phyloP scores from a whole-genome alignment of 2,888 invertebrate species.

The Stegana nigrithorax region DNA sequence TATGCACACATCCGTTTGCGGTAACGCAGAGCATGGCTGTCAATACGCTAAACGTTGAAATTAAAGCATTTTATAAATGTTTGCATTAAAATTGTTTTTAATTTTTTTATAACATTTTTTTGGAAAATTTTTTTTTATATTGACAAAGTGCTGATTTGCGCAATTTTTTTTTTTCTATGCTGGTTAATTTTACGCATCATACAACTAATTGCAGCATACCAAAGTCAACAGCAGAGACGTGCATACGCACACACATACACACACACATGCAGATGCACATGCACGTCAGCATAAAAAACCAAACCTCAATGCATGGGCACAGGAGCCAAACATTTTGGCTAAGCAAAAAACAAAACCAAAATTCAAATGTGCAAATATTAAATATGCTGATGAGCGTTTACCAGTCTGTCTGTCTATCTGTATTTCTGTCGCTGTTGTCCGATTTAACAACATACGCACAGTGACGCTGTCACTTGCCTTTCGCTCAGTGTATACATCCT shows the following conservation, averaged over 20 bases:
- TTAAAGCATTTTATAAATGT: neutral
- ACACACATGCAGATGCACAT: neutral
- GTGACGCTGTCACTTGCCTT: too few species aligned
- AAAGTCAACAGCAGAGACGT: neutral
- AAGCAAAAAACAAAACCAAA: neutral
- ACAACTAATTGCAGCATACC: slow-evolving; percentile 3
- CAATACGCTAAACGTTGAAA: too few species aligned
- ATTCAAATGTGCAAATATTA: slow-evolving; percentile 3
- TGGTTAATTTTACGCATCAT: slow-evolving; percentile 9
- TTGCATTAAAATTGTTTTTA: neutral
- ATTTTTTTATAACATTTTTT: neutral
- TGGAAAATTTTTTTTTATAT: neutral
- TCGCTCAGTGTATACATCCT: too few species aligned
- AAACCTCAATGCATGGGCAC: neutral
- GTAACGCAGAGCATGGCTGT: slow-evolving; percentile 21
- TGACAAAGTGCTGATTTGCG: neutral
- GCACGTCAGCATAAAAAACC: neutral
- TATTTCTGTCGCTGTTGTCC: too few species aligned
- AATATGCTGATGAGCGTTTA: neutral
- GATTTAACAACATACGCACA: too few species aligned
- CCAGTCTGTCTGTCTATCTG: neutral
- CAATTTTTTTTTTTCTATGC: neutral
- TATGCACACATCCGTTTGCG: slow-evolving; percentile 34
- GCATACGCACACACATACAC: neutral
- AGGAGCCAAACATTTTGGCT: neutral